Conservation (phyloP, 2,113 vertebrate species). For the Toxotes jaculatrix region DNA sequence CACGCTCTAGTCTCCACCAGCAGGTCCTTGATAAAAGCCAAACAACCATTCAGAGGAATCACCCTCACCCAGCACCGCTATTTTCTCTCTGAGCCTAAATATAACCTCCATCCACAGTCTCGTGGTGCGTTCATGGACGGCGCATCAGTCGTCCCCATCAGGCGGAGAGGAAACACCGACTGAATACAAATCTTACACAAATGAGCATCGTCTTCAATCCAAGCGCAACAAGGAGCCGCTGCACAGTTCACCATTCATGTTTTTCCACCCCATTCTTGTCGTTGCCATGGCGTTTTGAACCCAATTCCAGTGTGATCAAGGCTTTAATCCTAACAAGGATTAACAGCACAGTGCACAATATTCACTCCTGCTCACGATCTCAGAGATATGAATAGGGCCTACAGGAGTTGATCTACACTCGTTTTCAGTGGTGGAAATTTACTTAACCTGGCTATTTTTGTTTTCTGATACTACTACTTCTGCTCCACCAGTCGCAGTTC, state of each 20-base stretch:
- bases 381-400: background rate
- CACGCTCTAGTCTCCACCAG: constrained; percentile 49
- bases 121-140: constrained; percentile 47
- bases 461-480: background rate
- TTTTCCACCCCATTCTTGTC: constrained; percentile 22
- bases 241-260: constrained; percentile 44
- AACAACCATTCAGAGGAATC: constrained; percentile 54
- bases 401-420: background rate
- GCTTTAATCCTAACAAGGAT: constrained; percentile 80
- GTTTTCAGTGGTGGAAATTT: background rate
- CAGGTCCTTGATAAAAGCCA: constrained; percentile 59
- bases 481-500: background rate
- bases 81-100: constrained; percentile 45
- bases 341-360: constrained; percentile 52
- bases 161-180: background rate
- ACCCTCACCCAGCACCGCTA: constrained; percentile 39
- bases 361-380: constrained; percentile 17
- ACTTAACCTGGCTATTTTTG: background rate
- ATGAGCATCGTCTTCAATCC: constrained; percentile 29
- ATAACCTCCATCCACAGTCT: constrained; percentile 46
- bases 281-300: constrained; percentile 77
- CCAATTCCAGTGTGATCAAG: constrained; percentile 49
- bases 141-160: background rate
- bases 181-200: constrained; percentile 55
- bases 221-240: background rate